Base-by-base conservation (phyloP, 2,113 vertebrate species). In the Butastur rufipennis region DNA sequence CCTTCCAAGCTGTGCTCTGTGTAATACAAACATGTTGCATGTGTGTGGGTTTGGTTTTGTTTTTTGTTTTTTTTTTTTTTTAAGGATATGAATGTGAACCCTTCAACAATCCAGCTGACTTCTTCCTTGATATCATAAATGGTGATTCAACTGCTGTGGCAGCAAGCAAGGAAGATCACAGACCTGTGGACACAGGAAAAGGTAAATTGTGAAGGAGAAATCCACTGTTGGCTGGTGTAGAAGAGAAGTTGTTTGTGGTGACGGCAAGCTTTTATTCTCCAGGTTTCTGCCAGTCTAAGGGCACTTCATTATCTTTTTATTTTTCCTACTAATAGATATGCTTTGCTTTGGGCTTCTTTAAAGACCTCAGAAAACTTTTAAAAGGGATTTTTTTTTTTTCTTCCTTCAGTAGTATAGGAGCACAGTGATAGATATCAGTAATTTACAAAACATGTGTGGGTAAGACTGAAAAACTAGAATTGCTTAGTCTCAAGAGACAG, bases 91-190 rank as follows among this genome's bases (percentile, higher is more conserved):
- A 97, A 73, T 98, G 98, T 71, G 98, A 98, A 79, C 92, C 97
- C 32, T 98, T 97, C 92, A 98, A 98, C 87, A 98, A 98, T 72
- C 98, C 98, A 63, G 98, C 98, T 70, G 98, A 98, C 71, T 98
- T 98, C 91, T 98, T 98, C 71, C 97, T 98, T 8, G 98, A 98
- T 87, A 58, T 98, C 34, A 97, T 98, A 94, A 98, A 98, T 56
- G 97, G 97, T 25, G 97, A 98, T 66, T 98, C 97, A 71, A 98
- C 96, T 31, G 97, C 98, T 75, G 95, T 98, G 82, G 55, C 95
- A 85, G 96, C 95, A 68, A 96, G 27, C 81, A 96, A 91, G 58
- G 79, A 95, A 62, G 34, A 34, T 25, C 12, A 66, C 29, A 50
- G 23, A 70, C 23, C 50, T 13, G 23, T 27, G 59, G 43, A 74